Conservation (phyloP, 2,797 vertebrate genomes). For the Gila robusta region DNA sequence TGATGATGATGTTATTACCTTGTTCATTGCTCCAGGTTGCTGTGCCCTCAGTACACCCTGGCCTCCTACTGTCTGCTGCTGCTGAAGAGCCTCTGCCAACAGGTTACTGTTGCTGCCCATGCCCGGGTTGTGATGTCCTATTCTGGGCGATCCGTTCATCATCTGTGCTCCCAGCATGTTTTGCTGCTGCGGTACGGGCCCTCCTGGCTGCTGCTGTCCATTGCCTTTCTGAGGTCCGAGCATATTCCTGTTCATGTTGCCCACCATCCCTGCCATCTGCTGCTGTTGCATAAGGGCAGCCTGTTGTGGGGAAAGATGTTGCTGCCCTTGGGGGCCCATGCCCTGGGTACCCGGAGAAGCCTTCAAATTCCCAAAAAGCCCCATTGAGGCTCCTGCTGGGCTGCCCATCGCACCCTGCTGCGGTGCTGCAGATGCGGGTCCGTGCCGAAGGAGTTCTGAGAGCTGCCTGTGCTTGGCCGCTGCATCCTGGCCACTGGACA, state of each 20-base stretch:
- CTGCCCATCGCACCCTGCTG: slow-evolving; percentile 79
- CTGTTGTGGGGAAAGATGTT: slow-evolving; percentile 82
- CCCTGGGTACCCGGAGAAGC: slow-evolving; percentile 88
- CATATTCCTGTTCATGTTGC: slow-evolving; percentile 90
- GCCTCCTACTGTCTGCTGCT: slow-evolving; percentile 82
- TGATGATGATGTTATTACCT: slow-evolving; percentile 73
- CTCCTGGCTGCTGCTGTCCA: slow-evolving; percentile 72
- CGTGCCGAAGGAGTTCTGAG: slow-evolving; percentile 91
- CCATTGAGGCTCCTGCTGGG: slow-evolving; percentile 75
- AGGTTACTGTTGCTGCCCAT: slow-evolving; percentile 89
- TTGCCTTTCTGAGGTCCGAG: slow-evolving; percentile 89
- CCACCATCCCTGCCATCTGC: slow-evolving; percentile 85
- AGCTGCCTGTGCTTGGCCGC: slow-evolving; percentile 99
- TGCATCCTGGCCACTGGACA: slow-evolving; percentile 87
- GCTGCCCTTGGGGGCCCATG: slow-evolving; percentile 82
- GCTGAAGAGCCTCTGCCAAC: slow-evolving; percentile 89
- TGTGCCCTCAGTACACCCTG: slow-evolving; percentile 89
- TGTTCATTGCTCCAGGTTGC: slow-evolving; percentile 88
- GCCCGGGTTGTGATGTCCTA: slow-evolving; percentile 88
- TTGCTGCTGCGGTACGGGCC: slow-evolving; percentile 71
- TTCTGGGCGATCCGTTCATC: slow-evolving; percentile 96
- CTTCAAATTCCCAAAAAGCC: slow-evolving; percentile 93
- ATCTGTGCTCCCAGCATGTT: slow-evolving; percentile 95
- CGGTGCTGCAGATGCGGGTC: slow-evolving; percentile 71
- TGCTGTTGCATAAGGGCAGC: slow-evolving; percentile 81